Evolutionary conservation across 1,140 invertebrate species (phyloP), one percentile per base, ranked within the genome.

Genomic region (Magallana gigas): DNA sequence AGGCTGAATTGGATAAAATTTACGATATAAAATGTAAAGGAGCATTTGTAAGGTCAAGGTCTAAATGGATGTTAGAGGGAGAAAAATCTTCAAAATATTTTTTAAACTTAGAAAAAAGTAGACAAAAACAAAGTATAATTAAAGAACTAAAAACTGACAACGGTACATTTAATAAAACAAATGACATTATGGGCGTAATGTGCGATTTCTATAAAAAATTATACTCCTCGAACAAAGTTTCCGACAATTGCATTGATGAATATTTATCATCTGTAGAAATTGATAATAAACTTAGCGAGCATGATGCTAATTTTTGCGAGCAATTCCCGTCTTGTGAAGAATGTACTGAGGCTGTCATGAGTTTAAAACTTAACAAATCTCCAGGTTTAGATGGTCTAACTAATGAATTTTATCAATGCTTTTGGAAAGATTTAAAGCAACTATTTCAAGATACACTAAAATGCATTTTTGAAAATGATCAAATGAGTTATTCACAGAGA

Each of bases 21-120:
- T 82, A 82, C 29, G 57, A 82, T 16, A 82, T 56, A 82, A 82
- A 57, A 48, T 82, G 48, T 82, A 82, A 82, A 82, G 80, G 80
- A 23, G 57, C 80, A n/a, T 71, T 57, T 14, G 57, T 82, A n/a
- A 82, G 80, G 56, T 82, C 80, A 82, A 29, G 36, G n/a, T 56
- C 80, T 12, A 82, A 82, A 82, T 82, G 36, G 80, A 82, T 82
- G 18, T 57, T 57, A 23, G 23, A 56, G 7, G 80, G 80, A 1
- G 80, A 82, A 82, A 82, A 57, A 82, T 57, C 36, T 82, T 82
- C 80, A 82, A 82, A 81, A 12, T 81, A 18, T 81, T 81, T 81
- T 23, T 56, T 81, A 23, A 0, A 81, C 23, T 16, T 81, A 29
- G 76, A 81, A 36, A 81, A 81, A 81, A 81, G 76, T 29, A 12